Evolutionary conservation across 2,888 invertebrate genomes (phyloP), one percentile per base, ranked within the genome.

Genomic region (Epinotia ramella): DNA sequence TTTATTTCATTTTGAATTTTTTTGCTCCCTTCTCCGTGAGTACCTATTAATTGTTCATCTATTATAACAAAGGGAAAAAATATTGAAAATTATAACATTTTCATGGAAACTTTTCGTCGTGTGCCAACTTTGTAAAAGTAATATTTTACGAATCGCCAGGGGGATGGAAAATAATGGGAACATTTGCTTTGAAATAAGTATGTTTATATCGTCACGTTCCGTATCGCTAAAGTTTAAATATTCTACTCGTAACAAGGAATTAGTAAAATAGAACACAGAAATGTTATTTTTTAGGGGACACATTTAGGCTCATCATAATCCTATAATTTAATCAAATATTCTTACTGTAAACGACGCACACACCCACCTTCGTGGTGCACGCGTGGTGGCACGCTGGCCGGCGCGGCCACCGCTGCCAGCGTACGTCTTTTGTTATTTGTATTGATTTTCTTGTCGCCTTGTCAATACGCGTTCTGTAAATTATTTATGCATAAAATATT

Each of bases 71-170:
- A 65, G 40, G 49, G 28, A 33, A 24, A 67, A 73, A 66, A 62
- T 40, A 62, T 44, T 56, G 64, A 20, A 18, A 73, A 73, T 33
- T 66, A 73, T 60, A n/a, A 44, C 16, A n/a, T 71, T 66, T 46
- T 20, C 12, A 28, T 12, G 49, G n/a, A 70, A 62, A 62, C 28
- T 70, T 73, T 5, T 5, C 5, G 28, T 4, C n/a, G n/a, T n/a
- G n/a, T 16, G n/a, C 16, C 49, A 73, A 60, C 67, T 73, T 73
- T 24, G 57, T 49, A 44, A 20, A 59, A 73, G 72, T 73, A 59
- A 73, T 73, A 66, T 33, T 73, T 60, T 49, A 73, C 16, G 40
- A 53, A 73, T 67, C 46, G 9, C 64, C 44, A n/a, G 40, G 33
- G 66, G 73, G 33, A 49, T 28, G 13, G 46, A 16, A 60, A 66